Base-by-base conservation (phyloP, 2,113 vertebrate species). In the Antechinus flavipes region DNA sequence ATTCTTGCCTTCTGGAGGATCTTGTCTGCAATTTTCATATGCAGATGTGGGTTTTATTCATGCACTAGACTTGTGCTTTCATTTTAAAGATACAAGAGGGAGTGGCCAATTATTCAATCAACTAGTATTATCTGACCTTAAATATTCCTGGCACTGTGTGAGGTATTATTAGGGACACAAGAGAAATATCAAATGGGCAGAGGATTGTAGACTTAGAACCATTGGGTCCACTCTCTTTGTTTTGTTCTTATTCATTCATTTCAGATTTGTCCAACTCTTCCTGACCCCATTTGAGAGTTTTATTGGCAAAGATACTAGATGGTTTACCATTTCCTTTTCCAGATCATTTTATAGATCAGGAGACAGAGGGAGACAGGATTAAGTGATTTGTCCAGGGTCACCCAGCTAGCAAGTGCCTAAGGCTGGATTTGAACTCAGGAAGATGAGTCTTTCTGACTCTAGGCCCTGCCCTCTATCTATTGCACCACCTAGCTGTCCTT, bases 1-100 rank as follows among this genome's bases (percentile, higher is more conserved):
- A 76, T 95, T 93, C 91, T 92, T 58, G 76, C 93, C 49, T 89
- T 95, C 89, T 93, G 84, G 93, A 93, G 95, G 22, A 95, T 91
- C 25, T 46, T 84, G 25, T 22, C 91, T 89, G 25, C 35, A 91
- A 84, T 90, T 23, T 89, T 46, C 92, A 91, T 22, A 53, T 91
- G 6, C 46, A 22, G 90, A 54, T 90, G 30, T 92, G 93, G 90
- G 16, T 54, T 89, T 22, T 68, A 53, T n/a, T 16, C 26, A 0
- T 54, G 25, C 2, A 47, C 6, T 25, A 96, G 24, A 52, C 23
- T 6, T 0, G 0, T 7, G 52, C 11, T 52, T 54, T 12, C 27
- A n/a, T 54, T 96, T 91, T 52, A 50, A 53, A 94, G 90, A 58
- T 56, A 10, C 24, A 46, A 8, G 54, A 90, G 30, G 47, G 47